These are phyloP conservation scores for Caenorhabditis imperialis DNA, from an alignment of 2,888 invertebrate genomes.

Conservation along the genomic window DNA sequence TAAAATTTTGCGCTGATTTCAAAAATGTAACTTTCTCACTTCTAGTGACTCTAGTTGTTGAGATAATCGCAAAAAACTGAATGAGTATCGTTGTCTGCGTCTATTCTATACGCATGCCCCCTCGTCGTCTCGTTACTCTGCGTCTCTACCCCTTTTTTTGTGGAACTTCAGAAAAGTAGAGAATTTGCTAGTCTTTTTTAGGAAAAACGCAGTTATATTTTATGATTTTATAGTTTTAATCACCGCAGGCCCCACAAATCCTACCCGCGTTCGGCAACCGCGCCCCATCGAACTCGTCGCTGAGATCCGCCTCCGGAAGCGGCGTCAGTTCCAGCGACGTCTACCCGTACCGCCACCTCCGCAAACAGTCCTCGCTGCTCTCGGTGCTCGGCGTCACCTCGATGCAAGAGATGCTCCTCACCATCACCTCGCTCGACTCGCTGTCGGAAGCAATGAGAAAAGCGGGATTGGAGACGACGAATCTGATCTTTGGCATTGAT, in stretches of 20 bases:
- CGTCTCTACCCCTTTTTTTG: no score
- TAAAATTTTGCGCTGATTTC: background rate
- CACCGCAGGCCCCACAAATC: slow-evolving; percentile 65
- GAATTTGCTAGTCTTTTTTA: no score
- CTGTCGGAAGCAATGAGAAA: slow-evolving; percentile 78
- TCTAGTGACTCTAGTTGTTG: no score
- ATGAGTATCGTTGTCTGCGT: no score
- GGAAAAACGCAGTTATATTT: no score
- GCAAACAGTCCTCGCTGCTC: slow-evolving; percentile 68
- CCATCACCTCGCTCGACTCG: slow-evolving; percentile 77
- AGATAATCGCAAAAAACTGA: no score
- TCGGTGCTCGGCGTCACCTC: slow-evolving; percentile 73
- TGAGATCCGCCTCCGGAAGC: slow-evolving; percentile 43
- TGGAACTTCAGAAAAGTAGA: no score
- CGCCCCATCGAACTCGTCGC: slow-evolving; percentile 53
- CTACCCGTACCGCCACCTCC: slow-evolving; percentile 61
- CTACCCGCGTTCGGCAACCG: slow-evolving; percentile 57
- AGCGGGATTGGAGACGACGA: slow-evolving; percentile 80
- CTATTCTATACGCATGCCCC: background rate
- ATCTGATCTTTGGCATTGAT: slow-evolving; percentile 81
- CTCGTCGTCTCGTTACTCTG: background rate
- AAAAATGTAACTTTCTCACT: no score
- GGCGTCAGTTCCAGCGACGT: slow-evolving; percentile 51
- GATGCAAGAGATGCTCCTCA: slow-evolving; percentile 76
- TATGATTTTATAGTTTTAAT: no score